These are phyloP conservation scores for Eptatretus burgeri DNA, from an alignment of 2,113 vertebrate species.

Conservation along the genomic window DNA sequence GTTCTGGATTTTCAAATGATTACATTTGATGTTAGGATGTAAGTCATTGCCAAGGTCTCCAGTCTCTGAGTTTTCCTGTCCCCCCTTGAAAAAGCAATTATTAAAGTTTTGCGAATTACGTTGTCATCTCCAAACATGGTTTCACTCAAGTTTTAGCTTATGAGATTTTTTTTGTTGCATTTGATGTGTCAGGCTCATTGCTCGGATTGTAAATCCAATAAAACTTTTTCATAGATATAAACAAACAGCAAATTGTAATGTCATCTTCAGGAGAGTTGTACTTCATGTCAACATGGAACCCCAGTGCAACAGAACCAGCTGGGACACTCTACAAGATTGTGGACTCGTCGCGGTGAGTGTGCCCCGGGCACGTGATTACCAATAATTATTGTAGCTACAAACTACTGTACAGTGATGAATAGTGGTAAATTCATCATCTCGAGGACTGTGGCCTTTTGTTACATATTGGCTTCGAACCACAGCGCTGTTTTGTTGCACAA, in stretches of 20 bases:
- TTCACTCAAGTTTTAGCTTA: background rate
- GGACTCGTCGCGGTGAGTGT: conserved; percentile 48
- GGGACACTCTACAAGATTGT: conserved; percentile 71
- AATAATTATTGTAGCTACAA: no score
- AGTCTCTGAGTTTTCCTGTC: no score
- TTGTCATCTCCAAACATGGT: background rate
- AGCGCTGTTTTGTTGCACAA: no score
- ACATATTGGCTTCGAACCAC: no score
- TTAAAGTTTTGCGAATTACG: no score
- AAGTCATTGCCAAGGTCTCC: background rate
- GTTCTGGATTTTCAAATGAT: background rate
- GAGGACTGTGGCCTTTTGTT: no score
- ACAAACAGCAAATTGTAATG: no score
- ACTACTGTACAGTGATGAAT: no score
- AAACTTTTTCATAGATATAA: conserved; percentile 5
- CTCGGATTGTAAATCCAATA: background rate
- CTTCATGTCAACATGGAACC: conserved; percentile 54
- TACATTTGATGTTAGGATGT: background rate
- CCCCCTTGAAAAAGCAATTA: no score
- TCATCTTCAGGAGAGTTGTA: conserved; percentile 43
- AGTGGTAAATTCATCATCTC: no score
- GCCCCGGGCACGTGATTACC: no score
- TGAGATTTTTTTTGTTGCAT: background rate
- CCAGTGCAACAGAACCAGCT: conserved; percentile 32
- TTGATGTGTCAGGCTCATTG: background rate